Base-by-base conservation (phyloP, 2,113 vertebrate species). In the Triplophysa dalaica region DNA sequence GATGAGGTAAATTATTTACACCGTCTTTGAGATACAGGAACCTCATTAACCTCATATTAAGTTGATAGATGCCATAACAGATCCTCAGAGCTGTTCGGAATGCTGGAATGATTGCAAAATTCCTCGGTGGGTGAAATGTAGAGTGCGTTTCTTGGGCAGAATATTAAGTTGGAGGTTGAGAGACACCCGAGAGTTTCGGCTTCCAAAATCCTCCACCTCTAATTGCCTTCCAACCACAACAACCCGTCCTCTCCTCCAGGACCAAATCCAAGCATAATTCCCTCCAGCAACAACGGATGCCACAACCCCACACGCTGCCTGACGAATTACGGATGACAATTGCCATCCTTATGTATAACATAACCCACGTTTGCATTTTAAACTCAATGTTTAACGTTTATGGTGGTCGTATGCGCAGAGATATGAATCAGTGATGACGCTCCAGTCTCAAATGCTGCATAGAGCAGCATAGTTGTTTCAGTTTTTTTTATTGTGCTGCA, bases 11-110 rank as follows among this genome's bases (percentile, higher is more conserved):
- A 75, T 76, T 70, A 70, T 76, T 78, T 84, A 69, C 62, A 79
- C 78, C 70, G 66, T 84, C 70, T 79, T 69, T 65, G 61, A 70
- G 50, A 73, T 82, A 79, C 65, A 79, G 76, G 76, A 81, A 84
- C 80, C 66, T 82, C 70, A 82, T 84, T 82, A 84, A 68, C 70
- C 38, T 80, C 70, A 67, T 67, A 66, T 75, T 75, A 80, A 26
- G 22, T 48, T 80, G 58, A 80, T 66, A 75, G 79, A 80, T 72
- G 78, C 50, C 75, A 75, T 84, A 72, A 84, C 79, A 81, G 79
- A 80, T 81, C 79, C 68, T 79, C 74, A 75, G 70, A 61, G 29
- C 68, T 33, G 58, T 81, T 78, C 33, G 54, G 63, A 48, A 66
- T 75, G 56, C 45, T 2, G 43, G 12, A 62, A 83, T 70, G 38